Base-by-base conservation (phyloP, 1,140 invertebrate genomes). In the Caenorhabditis brenneri region DNA sequence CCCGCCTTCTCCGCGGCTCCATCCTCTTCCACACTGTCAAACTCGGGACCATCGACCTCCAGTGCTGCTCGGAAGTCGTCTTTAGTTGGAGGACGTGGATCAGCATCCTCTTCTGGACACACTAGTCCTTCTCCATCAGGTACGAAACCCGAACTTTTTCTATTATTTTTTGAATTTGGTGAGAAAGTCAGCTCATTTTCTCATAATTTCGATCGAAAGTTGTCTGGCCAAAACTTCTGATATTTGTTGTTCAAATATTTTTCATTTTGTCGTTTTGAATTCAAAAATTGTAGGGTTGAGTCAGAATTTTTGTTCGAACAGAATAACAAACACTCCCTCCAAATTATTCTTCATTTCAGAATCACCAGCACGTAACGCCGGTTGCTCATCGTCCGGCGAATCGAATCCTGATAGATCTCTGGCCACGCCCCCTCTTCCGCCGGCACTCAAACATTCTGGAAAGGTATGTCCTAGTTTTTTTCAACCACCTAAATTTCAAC, bases 121-220 rank as follows among this genome's bases (percentile, higher is more conserved):
- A 83, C 82, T 1, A 83, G 82, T 83, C 82, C 82, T 29, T 79
- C 69, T 79, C 82, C 82, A 24, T 79, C 69, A 24, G 82, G 82
- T 83, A n/a, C 31, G 48, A 24, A 4, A 3, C 36, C 16, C 15
- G n/a, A 19, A 51, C 19, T n/a, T n/a, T 51, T n/a, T n/a, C n/a
- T n/a, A n/a, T n/a, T n/a, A n/a, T 51, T 51, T 51, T 51, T n/a
- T n/a, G 5, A 42, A 42, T 42, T 42, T 42, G 39, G 39, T 51
- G 49, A n/a, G 49, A 51, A n/a, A 51, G 4, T n/a, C 49, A 51
- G 49, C 49, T 55, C 53, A 27, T 29, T 55, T 27, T 27, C 24
- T 19, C 4, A 5, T 55, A n/a, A n/a, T n/a, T n/a, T n/a, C n/a
- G n/a, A n/a, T n/a, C n/a, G n/a, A n/a, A n/a, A n/a, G n/a, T n/a